phyloP scores from a whole-genome alignment of 2,888 invertebrate species.

The Tipula confusa region DNA sequence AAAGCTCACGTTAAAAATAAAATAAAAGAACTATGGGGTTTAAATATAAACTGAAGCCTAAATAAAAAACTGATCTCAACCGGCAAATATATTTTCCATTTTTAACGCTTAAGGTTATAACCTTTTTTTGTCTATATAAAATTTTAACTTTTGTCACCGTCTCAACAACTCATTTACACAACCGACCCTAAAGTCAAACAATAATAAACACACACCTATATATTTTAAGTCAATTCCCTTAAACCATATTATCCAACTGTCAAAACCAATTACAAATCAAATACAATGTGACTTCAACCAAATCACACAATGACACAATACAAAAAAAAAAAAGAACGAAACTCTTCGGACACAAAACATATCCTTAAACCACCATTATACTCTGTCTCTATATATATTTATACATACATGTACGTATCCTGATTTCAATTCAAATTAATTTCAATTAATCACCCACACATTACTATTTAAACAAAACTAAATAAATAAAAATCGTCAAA shows the following conservation, averaged over 20 bases:
- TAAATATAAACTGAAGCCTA: no score
- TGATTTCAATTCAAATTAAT: constrained; percentile 20
- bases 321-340: no score
- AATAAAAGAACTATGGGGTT: no score
- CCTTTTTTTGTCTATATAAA: no score
- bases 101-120: no score
- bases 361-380: not conserved
- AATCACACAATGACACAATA: not conserved
- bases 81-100: no score
- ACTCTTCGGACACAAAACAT: not conserved
- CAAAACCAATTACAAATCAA: not conserved
- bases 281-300: constrained; percentile 9
- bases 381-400: not conserved
- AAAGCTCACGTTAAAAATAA: no score
- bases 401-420: not conserved
- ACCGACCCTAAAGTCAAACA: not conserved
- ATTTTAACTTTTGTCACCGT: no score
- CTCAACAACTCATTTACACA: not conserved
- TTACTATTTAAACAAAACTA: not conserved
- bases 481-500: constrained; percentile 15
- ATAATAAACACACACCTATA: not conserved
- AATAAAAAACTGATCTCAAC: no score
- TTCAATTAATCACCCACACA: constrained; percentile 4
- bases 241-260: not conserved
- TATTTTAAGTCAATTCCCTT: no score